Evolutionary conservation across 2,113 vertebrate genomes (phyloP), one percentile per base, ranked within the genome.

Genomic region (Stegastes partitus): DNA sequence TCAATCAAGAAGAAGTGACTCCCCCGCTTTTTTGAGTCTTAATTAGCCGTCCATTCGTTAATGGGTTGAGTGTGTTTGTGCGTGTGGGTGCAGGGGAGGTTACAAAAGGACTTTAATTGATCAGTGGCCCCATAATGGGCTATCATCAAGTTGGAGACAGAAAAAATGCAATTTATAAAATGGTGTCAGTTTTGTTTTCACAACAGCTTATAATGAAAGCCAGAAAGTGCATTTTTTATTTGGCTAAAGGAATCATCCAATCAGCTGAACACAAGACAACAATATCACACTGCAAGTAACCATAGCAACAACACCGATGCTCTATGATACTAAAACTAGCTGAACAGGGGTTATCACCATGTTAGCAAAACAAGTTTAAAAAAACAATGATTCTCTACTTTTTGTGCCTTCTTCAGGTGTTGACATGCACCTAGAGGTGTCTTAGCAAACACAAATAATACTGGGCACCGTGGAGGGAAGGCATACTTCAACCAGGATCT

Each of bases 21-120:
- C 97, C 98, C 97, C 96, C 95, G 95, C 96, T 96, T 98, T 97
- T 97, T 96, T 93, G 92, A 95, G 94, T 96, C 96, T 98, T 98
- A 99, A 99, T 99, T 98, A 98, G 96, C 96, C 93, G 94, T 86
- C 90, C 84, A 59, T 83, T 92, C 87, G 87, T 98, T 99, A 98
- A 99, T 96, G 95, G 95, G 95, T 95, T 95, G 95, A 94, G 91
- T 86, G 89, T 90, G 83, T 91, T 77, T 89, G 83, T 84, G 84
- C 74, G 79, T 83, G 83, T 78, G 79, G 57, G 89, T 83, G 82
- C 74, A 95, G 94, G 95, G 96, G 97, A 97, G 96, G 96, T 93
- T 94, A 94, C 94, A 94, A 94, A 95, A 91, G 93, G 95, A 97
- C 77, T 97, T 97, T 98, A 98, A 98, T 98, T 98, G 97, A 91